Evolutionary conservation across 2,888 invertebrate species (phyloP).

Genomic region (Fragum whitleyi): DNA sequence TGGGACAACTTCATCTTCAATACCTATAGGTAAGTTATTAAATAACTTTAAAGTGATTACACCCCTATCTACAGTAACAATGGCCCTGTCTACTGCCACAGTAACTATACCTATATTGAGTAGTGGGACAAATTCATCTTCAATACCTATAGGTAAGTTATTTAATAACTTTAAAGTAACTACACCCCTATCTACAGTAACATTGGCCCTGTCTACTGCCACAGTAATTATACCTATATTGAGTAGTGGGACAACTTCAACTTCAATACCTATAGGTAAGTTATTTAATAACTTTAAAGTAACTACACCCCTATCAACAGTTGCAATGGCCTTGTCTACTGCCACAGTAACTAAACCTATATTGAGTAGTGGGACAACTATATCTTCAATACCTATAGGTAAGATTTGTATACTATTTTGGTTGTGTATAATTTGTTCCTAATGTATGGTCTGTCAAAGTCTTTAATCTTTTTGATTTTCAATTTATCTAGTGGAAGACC

Average conservation of each 20-base stretch:
- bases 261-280: constrained; percentile 75
- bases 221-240: constrained; percentile 46
- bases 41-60: neutral
- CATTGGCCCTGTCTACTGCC: constrained; percentile 58
- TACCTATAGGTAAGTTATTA: no score
- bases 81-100: constrained; percentile 58
- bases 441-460: no score
- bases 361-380: constrained; percentile 63
- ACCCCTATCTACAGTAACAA: constrained; percentile 56
- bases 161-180: no score
- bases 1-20: no score
- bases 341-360: constrained; percentile 63
- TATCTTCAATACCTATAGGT: constrained; percentile 75
- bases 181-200: constrained; percentile 52
- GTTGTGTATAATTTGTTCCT: no score
- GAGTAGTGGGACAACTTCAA: constrained; percentile 62
- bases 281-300: no score
- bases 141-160: constrained; percentile 76
- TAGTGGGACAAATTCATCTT: constrained; percentile 62
- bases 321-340: constrained; percentile 60
- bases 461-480: no score
- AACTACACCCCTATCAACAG: constrained; percentile 46
- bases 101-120: constrained; percentile 51
- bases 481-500: no score
- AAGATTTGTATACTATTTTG: constrained; percentile 28